phyloP scores from a whole-genome alignment of 2,888 invertebrate species.

The Andrena bucephala region DNA sequence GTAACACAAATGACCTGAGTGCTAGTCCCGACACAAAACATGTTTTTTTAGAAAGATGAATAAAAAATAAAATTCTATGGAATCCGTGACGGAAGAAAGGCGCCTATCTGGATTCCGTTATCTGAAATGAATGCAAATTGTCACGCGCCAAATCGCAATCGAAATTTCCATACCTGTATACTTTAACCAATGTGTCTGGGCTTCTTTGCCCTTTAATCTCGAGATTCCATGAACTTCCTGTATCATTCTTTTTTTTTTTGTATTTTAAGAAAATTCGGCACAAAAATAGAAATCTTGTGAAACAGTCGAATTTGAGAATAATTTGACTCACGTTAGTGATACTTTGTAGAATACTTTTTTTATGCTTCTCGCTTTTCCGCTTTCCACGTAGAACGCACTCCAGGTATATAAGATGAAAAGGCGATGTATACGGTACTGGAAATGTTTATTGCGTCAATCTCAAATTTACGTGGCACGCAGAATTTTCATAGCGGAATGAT shows the following conservation, averaged over 20 bases:
- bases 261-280: not conserved
- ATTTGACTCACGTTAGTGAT: too few relatives aligned
- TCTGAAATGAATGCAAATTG: not conserved
- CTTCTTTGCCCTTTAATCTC: not conserved
- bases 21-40: too few relatives aligned
- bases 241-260: not conserved
- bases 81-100: not conserved
- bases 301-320: too few relatives aligned
- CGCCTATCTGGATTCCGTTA: not conserved
- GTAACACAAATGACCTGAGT: too few relatives aligned
- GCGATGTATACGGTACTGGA: too few relatives aligned
- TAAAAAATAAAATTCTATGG: not conserved
- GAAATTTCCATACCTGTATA: not conserved
- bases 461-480: too few relatives aligned
- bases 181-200: not conserved
- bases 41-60: not conserved
- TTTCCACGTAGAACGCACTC: too few relatives aligned
- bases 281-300: not conserved
- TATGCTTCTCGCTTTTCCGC: too few relatives aligned
- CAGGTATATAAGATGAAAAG: too few relatives aligned
- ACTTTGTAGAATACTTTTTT: too few relatives aligned
- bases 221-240: not conserved
- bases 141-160: not conserved
- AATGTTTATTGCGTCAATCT: too few relatives aligned
- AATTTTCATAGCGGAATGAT: too few relatives aligned